Evolutionary conservation across 2,888 invertebrate genomes (phyloP).

Genomic region (Ochlodes sylvanus): DNA sequence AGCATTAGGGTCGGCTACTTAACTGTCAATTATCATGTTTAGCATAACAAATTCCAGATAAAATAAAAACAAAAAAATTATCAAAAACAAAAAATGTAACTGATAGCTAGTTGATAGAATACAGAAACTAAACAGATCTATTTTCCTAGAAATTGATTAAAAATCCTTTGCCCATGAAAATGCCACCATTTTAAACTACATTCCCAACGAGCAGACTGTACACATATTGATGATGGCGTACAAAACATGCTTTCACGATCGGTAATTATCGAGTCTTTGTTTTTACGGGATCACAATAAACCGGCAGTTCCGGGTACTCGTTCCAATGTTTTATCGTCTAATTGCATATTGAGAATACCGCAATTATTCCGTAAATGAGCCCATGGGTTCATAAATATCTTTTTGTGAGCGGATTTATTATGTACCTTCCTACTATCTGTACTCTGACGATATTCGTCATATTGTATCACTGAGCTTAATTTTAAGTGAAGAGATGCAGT

Average conservation of each 20-base stretch:
- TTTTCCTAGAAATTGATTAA: too few relatives aligned
- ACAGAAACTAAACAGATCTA: too few relatives aligned
- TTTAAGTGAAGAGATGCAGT: not conserved
- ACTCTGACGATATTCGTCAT: not conserved
- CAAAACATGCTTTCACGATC: constrained; percentile 51
- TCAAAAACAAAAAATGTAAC: too few relatives aligned
- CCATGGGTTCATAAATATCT: constrained; percentile 21
- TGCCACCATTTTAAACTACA: constrained; percentile 7
- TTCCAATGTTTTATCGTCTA: constrained; percentile 35
- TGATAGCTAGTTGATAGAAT: too few relatives aligned
- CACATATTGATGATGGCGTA: constrained; percentile 24
- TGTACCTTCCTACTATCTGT: not conserved
- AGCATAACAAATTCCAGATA: too few relatives aligned
- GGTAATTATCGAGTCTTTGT: constrained; percentile 48
- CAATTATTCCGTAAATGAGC: constrained; percentile 24
- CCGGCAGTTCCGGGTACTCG: constrained; percentile 37
- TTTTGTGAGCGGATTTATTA: constrained; percentile 12
- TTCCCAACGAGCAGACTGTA: not conserved
- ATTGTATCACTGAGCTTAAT: not conserved
- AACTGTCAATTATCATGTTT: too few relatives aligned
- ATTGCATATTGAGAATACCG: constrained; percentile 30
- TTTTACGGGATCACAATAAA: constrained; percentile 43
- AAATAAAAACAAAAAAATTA: too few relatives aligned
- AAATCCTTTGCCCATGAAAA: not conserved
- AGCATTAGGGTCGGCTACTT: too few relatives aligned